Conservation (phyloP, 92 coral and sea anemone genomes). For the Phymanthus crucifer region DNA sequence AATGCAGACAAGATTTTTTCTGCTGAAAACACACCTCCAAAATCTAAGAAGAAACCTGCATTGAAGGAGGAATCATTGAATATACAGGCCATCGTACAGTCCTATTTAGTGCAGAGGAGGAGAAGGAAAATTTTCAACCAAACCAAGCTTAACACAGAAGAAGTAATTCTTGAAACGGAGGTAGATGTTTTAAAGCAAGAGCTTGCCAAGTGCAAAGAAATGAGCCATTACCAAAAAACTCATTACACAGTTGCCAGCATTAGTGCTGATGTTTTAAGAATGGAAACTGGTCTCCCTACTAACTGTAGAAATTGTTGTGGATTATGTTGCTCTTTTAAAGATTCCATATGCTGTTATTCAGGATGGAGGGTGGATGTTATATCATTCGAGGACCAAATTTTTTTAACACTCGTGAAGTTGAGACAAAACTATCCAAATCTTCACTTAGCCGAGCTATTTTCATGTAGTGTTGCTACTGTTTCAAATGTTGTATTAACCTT, state of each 20-base stretch:
- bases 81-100: not conserved
- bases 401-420: too few relatives aligned
- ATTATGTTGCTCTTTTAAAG: conserved; percentile 23
- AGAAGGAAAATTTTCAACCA: not conserved
- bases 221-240: conserved; percentile 18
- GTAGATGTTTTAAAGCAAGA: conserved; percentile 35
- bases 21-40: conserved; percentile 10
- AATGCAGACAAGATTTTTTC: conserved; percentile 37
- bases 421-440: too few relatives aligned
- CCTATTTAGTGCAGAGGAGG: not conserved
- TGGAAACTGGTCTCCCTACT: conserved; percentile 33
- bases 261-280: conserved; percentile 36
- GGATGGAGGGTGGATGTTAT: too few relatives aligned
- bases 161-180: conserved; percentile 46
- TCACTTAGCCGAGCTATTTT: conserved; percentile 1
- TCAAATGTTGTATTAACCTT: conserved; percentile 49
- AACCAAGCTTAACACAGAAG: conserved; percentile 1
- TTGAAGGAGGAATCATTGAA: not conserved
- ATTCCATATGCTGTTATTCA: conserved; percentile 27
- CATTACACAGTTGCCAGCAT: conserved; percentile 39
- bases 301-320: conserved; percentile 15
- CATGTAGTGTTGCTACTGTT: conserved; percentile 44
- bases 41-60: conserved; percentile 18
- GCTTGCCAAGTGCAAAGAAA: conserved; percentile 20
- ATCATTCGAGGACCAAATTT: too few relatives aligned